phyloP scores from a whole-genome alignment of 2,888 invertebrate species.

The Diaphora mendica region DNA sequence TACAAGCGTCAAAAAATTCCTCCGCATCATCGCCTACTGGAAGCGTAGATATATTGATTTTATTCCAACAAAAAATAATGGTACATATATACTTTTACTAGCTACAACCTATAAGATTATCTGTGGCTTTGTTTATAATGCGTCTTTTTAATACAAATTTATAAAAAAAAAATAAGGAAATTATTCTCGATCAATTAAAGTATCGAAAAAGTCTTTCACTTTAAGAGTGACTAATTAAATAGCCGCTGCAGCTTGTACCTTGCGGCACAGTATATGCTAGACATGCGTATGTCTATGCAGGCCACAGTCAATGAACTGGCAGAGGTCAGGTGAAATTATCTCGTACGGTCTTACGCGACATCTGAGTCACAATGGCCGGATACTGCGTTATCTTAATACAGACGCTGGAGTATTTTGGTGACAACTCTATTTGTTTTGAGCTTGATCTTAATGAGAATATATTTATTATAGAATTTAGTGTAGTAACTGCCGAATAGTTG shows the following conservation, averaged over 20 bases:
- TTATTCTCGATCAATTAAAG: neutral
- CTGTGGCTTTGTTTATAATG: neutral
- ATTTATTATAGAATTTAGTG: neutral
- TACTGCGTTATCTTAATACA: conserved; percentile 69
- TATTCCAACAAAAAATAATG: neutral
- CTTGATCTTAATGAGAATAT: conserved; percentile 12
- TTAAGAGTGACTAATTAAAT: neutral
- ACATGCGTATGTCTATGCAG: conserved; percentile 84
- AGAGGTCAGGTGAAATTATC: conserved; percentile 87
- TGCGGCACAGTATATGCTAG: conserved; percentile 62
- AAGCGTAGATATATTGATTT: too few relatives aligned
- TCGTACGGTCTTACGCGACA: conserved; percentile 80
- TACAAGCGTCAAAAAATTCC: too few relatives aligned
- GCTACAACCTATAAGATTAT: neutral
- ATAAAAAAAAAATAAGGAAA: neutral
- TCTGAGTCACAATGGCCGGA: conserved; percentile 80
- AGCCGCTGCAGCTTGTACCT: conserved; percentile 30
- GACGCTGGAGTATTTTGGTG: conserved; percentile 68
- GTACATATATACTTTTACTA: neutral
- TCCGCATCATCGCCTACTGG: too few relatives aligned
- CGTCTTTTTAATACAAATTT: neutral
- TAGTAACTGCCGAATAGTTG: neutral
- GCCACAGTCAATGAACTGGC: conserved; percentile 84
- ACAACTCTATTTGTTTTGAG: conserved; percentile 48
- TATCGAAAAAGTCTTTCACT: neutral